Evolutionary conservation across 2,113 vertebrate genomes (phyloP).

Genomic region (Glareola pratincola): DNA sequence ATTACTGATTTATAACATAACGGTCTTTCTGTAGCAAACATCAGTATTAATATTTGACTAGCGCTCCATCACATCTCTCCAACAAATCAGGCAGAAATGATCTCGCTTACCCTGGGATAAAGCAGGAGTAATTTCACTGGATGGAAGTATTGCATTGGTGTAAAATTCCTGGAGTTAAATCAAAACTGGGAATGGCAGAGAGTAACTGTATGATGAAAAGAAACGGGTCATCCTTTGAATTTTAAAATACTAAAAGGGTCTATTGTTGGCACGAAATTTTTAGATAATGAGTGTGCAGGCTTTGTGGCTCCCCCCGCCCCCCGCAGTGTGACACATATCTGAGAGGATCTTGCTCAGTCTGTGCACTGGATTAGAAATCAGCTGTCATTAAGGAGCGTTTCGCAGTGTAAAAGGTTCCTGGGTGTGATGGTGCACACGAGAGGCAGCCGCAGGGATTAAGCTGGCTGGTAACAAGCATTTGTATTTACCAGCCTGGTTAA

Average conservation of each 20-base stretch:
- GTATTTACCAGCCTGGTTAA: slow-evolving; percentile 61
- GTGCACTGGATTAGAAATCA: slow-evolving; percentile 78
- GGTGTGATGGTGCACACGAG: slow-evolving; percentile 65
- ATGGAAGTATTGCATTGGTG: not conserved
- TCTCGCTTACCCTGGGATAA: not conserved
- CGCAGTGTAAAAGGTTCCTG: slow-evolving; percentile 61
- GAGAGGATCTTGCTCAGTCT: slow-evolving; percentile 12
- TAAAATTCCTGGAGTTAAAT: not conserved
- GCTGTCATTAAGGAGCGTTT: slow-evolving; percentile 69
- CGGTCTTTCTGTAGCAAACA: not conserved
- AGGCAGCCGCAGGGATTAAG: slow-evolving; percentile 71
- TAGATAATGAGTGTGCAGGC: not conserved
- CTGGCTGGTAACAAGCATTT: slow-evolving; percentile 63
- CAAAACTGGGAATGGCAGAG: not conserved
- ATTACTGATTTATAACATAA: not conserved
- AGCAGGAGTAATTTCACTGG: not conserved
- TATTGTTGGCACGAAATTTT: not conserved
- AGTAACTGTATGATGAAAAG: not conserved
- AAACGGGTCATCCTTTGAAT: not conserved
- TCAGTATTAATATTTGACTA: slow-evolving; percentile 13
- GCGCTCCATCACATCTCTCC: not conserved
- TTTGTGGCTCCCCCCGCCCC: not conserved
- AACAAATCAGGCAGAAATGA: not conserved
- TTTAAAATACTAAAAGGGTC: not conserved
- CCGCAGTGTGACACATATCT: not conserved